Conservation (phyloP, 2,888 invertebrate species). For the Lottia scabra region DNA sequence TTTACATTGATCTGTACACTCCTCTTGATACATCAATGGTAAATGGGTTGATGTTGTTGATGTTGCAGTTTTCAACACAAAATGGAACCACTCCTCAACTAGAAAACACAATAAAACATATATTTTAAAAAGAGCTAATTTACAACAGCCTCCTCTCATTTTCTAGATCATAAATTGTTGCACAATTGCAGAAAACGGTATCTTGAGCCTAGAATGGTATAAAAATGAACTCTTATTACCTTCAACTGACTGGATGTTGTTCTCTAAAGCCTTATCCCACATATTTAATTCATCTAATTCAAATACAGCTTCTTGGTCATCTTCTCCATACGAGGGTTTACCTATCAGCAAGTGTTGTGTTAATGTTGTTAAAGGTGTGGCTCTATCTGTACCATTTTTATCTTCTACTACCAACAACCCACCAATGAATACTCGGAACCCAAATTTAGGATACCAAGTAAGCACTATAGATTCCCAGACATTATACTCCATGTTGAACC, state of each 20-base stretch:
- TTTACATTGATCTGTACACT: conserved; percentile 23
- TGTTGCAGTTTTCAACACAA: conserved; percentile 15
- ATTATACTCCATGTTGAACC: conserved; percentile 28
- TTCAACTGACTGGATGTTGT: not conserved
- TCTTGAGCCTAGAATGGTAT: no score
- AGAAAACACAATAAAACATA: not conserved
- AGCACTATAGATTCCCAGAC: conserved; percentile 27
- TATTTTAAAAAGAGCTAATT: no score
- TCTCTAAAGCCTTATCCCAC: conserved; percentile 23
- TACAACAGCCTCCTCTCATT: not conserved
- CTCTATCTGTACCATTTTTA: conserved; percentile 5
- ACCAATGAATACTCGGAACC: conserved; percentile 28
- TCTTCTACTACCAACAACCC: conserved; percentile 23
- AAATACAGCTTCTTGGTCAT: conserved; percentile 11
- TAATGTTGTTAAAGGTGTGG: not conserved
- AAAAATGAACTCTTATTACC: not conserved
- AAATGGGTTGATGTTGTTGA: not conserved
- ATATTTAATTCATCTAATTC: conserved; percentile 25
- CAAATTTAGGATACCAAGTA: conserved; percentile 24
- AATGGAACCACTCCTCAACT: conserved; percentile 26
- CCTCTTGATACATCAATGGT: conserved; percentile 10
- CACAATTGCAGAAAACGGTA: no score
- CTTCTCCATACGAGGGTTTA: not conserved
- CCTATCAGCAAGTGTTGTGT: conserved; percentile 4
- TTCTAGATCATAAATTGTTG: no score